A percentile compares a stretch with the other conserved stretches of the same genome.
phyloP scores from a whole-genome alignment of 2,797 vertebrate species.

The Mus spretus region DNA sequence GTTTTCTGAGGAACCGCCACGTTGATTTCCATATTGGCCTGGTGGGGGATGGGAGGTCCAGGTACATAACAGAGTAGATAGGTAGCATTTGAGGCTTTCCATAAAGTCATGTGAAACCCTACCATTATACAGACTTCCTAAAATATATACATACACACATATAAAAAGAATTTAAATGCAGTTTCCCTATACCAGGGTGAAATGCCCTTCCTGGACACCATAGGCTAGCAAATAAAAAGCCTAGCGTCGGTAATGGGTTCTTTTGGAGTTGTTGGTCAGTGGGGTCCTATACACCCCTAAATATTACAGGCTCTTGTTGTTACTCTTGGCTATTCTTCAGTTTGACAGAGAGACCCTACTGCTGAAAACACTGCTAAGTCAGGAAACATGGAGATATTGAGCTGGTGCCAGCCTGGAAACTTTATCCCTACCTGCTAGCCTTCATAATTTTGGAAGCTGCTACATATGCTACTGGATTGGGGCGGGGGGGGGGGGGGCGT shows the following conservation, averaged over 20 bases:
- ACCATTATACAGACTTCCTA: background rate
- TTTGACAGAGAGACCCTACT: background rate
- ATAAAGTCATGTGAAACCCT: background rate
- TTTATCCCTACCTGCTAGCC: background rate
- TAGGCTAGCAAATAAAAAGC: background rate
- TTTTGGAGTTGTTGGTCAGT: background rate
- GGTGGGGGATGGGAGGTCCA: background rate
- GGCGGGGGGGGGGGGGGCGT: no score
- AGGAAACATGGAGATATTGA: background rate
- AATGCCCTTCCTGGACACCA: background rate
- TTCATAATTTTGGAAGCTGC: background rate
- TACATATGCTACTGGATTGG: no score
- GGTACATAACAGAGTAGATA: background rate
- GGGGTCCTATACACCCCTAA: background rate
- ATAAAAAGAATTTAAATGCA: background rate
- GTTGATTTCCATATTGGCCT: background rate
- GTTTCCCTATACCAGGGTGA: background rate
- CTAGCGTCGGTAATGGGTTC: background rate
- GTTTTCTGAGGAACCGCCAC: background rate
- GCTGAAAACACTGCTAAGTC: background rate
- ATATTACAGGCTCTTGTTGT: background rate
- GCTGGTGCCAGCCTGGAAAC: background rate
- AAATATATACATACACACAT: background rate
- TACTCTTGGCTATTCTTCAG: background rate
- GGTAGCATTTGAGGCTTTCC: background rate